A percentile compares a stretch with the other conserved stretches of the same genome.
Conservation (phyloP, 2,888 invertebrate species). For the Spatulosminthurus flaviceps region DNA sequence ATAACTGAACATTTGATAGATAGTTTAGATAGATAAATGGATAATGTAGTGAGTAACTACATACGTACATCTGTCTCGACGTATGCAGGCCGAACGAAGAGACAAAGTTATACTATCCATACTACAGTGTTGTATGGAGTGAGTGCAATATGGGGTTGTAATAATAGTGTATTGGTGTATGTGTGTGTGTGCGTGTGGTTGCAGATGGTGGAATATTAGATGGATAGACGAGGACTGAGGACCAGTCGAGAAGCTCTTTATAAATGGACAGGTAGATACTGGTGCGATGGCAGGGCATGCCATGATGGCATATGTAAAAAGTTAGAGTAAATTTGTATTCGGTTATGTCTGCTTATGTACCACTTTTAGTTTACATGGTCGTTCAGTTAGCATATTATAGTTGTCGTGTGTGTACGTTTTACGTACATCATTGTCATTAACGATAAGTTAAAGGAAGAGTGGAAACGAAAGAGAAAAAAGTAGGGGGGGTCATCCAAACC, state of each 20-base stretch:
- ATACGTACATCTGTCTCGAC: background rate
- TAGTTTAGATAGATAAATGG: slow-evolving; percentile 43
- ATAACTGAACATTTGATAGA: slow-evolving; percentile 42
- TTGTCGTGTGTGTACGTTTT: slow-evolving; percentile 32
- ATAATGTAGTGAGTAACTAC: slow-evolving; percentile 33
- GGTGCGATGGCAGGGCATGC: slow-evolving; percentile 20
- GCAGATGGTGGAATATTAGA: slow-evolving; percentile 38
- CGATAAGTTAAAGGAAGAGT: slow-evolving; percentile 23
- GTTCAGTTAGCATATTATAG: slow-evolving; percentile 21
- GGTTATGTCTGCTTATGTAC: slow-evolving; percentile 31
- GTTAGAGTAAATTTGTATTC: slow-evolving; percentile 42
- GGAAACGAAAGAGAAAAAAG: slow-evolving; percentile 27
- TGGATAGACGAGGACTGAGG: slow-evolving; percentile 18
- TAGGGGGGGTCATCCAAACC: slow-evolving; percentile 40
- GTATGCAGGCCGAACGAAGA: too few species aligned
- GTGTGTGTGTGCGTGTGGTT: slow-evolving; percentile 38
- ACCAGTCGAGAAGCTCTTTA: slow-evolving; percentile 23
- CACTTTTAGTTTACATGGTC: slow-evolving; percentile 25
- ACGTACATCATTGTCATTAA: slow-evolving; percentile 24
- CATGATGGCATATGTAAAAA: slow-evolving; percentile 37
- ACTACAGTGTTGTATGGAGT: background rate
- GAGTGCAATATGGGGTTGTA: slow-evolving; percentile 24
- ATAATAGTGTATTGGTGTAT: slow-evolving; percentile 15
- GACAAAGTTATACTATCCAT: too few species aligned
- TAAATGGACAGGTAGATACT: slow-evolving; percentile 36